Percentiles rank a stretch among this genome's conserved stretches.
These are phyloP conservation scores for Cochlearius cochlearius DNA, from an alignment of 2,113 vertebrate genomes.

Conservation along the genomic window DNA sequence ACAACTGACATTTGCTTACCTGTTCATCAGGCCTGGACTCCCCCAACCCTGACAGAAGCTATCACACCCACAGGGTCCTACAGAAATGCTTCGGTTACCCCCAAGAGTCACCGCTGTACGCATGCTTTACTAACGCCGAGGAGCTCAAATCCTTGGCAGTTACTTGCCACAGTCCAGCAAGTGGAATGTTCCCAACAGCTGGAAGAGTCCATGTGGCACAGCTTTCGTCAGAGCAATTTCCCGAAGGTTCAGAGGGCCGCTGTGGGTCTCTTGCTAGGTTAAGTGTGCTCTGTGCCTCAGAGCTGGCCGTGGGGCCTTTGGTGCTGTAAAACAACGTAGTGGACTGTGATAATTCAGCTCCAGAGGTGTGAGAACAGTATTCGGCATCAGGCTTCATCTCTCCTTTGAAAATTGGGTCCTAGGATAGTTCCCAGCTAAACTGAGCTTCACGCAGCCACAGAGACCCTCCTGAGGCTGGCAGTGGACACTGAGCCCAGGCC, in stretches of 20 bases:
- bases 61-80: background rate
- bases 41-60: background rate
- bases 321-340: background rate
- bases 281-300: background rate
- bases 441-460: background rate
- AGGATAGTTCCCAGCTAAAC: background rate
- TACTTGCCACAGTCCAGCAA: background rate
- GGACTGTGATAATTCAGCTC: background rate
- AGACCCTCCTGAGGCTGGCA: background rate
- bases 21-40: background rate
- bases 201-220: background rate
- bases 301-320: background rate
- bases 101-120: too few species aligned
- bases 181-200: background rate
- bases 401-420: background rate
- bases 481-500: too few species aligned
- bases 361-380: background rate
- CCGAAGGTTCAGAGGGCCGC: background rate
- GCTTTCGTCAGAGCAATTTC: background rate
- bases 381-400: background rate
- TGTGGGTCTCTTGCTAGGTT: background rate
- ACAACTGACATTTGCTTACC: background rate
- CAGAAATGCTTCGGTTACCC: background rate
- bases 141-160: background rate
- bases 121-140: background rate